These are phyloP conservation scores for Nycticryphes semicollaris DNA, from an alignment of 2,113 vertebrate genomes.

Conservation along the genomic window DNA sequence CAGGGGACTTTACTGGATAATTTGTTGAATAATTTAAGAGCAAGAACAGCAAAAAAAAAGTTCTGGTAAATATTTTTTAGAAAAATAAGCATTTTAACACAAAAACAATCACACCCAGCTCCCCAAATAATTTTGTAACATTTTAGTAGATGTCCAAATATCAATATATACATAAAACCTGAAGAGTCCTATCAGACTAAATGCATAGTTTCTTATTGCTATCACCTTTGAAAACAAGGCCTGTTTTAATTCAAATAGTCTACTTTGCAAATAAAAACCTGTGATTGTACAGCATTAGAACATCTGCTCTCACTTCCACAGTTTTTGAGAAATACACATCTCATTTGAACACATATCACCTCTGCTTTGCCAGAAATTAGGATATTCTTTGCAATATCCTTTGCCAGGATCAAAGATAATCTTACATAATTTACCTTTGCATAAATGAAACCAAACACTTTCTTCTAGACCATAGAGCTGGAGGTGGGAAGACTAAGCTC, in stretches of 20 bases:
- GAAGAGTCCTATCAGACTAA: background rate
- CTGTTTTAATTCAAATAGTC: background rate
- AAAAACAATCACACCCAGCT: background rate
- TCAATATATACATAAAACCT: background rate
- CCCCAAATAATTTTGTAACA: background rate
- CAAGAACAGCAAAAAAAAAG: background rate
- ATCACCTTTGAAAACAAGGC: background rate
- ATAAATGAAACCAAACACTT: background rate
- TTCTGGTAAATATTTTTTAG: background rate
- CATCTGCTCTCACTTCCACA: background rate
- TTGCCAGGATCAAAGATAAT: background rate
- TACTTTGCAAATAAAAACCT: background rate
- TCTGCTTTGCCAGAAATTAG: background rate
- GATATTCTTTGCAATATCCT: background rate
- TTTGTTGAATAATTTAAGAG: background rate
- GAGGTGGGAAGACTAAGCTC: background rate
- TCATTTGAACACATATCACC: background rate
- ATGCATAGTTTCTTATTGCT: background rate
- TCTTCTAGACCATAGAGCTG: background rate
- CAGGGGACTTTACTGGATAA: background rate
- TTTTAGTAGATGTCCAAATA: background rate
- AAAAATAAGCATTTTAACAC: background rate
- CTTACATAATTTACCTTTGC: background rate
- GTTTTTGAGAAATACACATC: background rate
- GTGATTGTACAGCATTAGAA: background rate